Conservation (phyloP, 1,140 invertebrate genomes). For the Drosophila repletoides region DNA sequence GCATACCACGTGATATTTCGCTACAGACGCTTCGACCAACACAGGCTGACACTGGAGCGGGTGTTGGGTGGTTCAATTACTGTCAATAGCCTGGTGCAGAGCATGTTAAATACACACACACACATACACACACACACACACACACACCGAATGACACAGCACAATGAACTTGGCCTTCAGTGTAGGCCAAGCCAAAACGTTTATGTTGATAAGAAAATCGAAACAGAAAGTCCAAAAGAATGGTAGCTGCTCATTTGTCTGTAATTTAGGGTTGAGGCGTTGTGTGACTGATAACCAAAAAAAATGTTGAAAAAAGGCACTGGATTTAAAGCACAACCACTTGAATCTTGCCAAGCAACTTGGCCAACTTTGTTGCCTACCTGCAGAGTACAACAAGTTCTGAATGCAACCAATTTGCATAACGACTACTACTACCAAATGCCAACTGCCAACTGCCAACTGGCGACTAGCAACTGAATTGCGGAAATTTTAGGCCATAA, state of each 20-base stretch:
- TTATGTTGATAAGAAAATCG: slow-evolving; percentile 64
- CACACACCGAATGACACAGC: not conserved
- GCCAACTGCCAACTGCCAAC: too few species aligned
- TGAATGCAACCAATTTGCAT: slow-evolving; percentile 26
- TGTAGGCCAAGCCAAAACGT: slow-evolving; percentile 33
- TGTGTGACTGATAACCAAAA: slow-evolving; percentile 58
- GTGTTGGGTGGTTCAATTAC: too few species aligned
- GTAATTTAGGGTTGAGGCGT: slow-evolving; percentile 56
- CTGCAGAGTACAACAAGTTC: not conserved
- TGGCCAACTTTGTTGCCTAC: not conserved
- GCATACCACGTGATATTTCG: too few species aligned
- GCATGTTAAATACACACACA: too few species aligned
- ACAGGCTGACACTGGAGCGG: too few species aligned
- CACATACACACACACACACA: slow-evolving; percentile 12
- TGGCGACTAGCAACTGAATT: slow-evolving; percentile 4
- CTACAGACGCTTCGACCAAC: too few species aligned
- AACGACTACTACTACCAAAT: too few species aligned
- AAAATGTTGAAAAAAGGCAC: slow-evolving; percentile 11
- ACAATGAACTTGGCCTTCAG: slow-evolving; percentile 68
- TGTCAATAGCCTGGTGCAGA: too few species aligned
- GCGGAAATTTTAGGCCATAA: slow-evolving; percentile 28
- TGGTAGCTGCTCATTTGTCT: slow-evolving; percentile 50
- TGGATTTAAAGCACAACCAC: not conserved
- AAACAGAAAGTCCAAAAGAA: slow-evolving; percentile 38
- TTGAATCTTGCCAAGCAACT: slow-evolving; percentile 5